Evolutionary conservation across 2,888 invertebrate species (phyloP).

Genomic region (Fragum whitleyi): DNA sequence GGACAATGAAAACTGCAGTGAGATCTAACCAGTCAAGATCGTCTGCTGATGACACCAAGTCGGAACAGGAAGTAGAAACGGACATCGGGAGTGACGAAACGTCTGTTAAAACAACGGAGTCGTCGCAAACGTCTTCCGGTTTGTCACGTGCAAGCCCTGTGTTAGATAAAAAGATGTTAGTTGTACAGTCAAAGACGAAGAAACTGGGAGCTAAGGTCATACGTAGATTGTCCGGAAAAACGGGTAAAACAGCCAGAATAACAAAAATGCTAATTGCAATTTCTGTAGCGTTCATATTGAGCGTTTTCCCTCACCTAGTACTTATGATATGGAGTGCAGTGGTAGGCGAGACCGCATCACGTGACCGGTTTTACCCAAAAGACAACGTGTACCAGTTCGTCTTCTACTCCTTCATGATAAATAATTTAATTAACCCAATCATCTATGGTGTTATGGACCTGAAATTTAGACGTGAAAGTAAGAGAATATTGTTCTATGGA

Average conservation of each 20-base stretch:
- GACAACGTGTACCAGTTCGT: constrained; percentile 58
- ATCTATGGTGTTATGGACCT: constrained; percentile 63
- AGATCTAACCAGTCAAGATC: constrained; percentile 16
- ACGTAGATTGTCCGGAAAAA: constrained; percentile 45
- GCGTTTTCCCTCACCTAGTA: constrained; percentile 51
- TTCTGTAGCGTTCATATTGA: constrained; percentile 54
- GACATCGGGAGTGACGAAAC: neutral
- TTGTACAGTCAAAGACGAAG: constrained; percentile 23
- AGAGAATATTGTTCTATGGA: constrained; percentile 28
- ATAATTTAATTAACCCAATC: constrained; percentile 62
- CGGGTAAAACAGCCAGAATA: constrained; percentile 55
- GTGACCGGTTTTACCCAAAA: constrained; percentile 34
- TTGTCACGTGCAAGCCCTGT: neutral
- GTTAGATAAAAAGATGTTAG: neutral
- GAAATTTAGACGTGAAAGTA: constrained; percentile 52
- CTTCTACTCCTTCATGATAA: constrained; percentile 62
- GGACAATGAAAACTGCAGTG: constrained; percentile 23
- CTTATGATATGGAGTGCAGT: constrained; percentile 55
- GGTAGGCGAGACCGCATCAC: constrained; percentile 7
- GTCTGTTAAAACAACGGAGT: neutral
- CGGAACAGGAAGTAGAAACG: neutral
- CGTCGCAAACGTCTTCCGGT: neutral
- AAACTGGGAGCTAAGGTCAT: constrained; percentile 47
- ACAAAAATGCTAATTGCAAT: constrained; percentile 60
- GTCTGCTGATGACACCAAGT: neutral